Conservation (phyloP, 1,140 invertebrate species). For the Chrysomallon squamiferum region DNA sequence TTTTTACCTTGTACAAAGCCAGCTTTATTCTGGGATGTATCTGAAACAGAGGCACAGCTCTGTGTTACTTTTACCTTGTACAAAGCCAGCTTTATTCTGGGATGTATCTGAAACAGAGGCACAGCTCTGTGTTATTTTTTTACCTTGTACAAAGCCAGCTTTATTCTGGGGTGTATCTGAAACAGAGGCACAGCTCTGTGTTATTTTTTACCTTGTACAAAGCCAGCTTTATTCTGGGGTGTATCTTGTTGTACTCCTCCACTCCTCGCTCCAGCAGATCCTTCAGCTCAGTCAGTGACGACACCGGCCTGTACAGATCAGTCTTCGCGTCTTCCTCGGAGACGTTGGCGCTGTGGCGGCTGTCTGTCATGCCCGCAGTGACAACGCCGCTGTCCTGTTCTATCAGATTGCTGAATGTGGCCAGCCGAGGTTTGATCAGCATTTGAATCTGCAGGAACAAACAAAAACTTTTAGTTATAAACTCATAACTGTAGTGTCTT, state of each 20-base stretch:
- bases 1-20: conserved; percentile 55
- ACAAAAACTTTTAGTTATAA: too few relatives aligned
- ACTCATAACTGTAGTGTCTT: too few relatives aligned
- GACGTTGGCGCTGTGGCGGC: conserved; percentile 42
- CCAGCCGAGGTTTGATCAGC: conserved; percentile 37
- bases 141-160: conserved; percentile 55
- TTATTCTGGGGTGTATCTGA: background rate
- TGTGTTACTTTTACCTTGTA: conserved; percentile 40
- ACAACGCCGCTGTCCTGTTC: conserved; percentile 62
- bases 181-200: background rate
- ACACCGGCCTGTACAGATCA: conserved; percentile 50
- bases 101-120: conserved; percentile 6
- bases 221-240: conserved; percentile 56
- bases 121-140: conserved; percentile 30
- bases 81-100: background rate
- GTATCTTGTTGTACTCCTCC: conserved; percentile 62
- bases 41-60: background rate
- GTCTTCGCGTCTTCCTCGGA: conserved; percentile 54
- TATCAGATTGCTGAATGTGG: conserved; percentile 59
- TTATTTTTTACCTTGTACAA: conserved; percentile 50
- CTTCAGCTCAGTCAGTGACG: conserved; percentile 34
- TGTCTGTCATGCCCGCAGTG: conserved; percentile 56
- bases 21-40: conserved; percentile 55
- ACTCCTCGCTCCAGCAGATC: conserved; percentile 54
- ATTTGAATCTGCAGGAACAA: conserved; percentile 41